A percentile compares a stretch with the other conserved stretches of the same genome.
phyloP scores from a whole-genome alignment of 1,140 invertebrate species.

The Euura lappo region DNA sequence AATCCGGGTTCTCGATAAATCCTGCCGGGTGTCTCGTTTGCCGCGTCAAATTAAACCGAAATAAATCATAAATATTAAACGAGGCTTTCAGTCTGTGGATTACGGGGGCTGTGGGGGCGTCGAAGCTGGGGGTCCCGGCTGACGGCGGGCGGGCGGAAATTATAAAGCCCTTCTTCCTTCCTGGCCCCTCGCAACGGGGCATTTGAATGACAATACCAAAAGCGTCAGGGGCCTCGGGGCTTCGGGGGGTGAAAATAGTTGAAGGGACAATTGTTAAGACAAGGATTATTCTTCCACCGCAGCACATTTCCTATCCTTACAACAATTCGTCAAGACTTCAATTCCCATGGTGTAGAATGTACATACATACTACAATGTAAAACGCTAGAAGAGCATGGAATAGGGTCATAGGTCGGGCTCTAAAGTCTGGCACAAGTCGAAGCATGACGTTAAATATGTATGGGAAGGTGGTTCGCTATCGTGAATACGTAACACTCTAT shows the following conservation, averaged over 20 bases:
- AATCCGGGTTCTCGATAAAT: constrained; percentile 1
- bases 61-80: constrained; percentile 65
- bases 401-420: background rate
- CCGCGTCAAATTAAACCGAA: constrained; percentile 59
- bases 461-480: background rate
- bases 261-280: constrained; percentile 5
- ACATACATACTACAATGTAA: no score
- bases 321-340: no score
- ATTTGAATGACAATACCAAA: constrained; percentile 57
- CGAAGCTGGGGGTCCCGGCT: constrained; percentile 5
- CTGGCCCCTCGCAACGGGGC: constrained; percentile 28
- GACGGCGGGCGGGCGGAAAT: constrained; percentile 46
- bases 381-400: no score
- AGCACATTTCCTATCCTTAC: background rate
- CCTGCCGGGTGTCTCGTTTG: constrained; percentile 30
- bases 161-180: constrained; percentile 43
- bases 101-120: constrained; percentile 41
- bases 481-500: background rate
- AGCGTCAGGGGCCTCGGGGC: background rate
- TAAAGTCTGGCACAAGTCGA: background rate
- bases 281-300: background rate
- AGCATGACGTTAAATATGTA: background rate
- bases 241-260: background rate
- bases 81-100: constrained; percentile 56
- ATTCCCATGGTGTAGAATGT: no score